Percentiles rank a stretch among this genome's conserved stretches.
Evolutionary conservation across 2,113 vertebrate genomes (phyloP).

Genomic region (Campylomormyrus tamandua): DNA sequence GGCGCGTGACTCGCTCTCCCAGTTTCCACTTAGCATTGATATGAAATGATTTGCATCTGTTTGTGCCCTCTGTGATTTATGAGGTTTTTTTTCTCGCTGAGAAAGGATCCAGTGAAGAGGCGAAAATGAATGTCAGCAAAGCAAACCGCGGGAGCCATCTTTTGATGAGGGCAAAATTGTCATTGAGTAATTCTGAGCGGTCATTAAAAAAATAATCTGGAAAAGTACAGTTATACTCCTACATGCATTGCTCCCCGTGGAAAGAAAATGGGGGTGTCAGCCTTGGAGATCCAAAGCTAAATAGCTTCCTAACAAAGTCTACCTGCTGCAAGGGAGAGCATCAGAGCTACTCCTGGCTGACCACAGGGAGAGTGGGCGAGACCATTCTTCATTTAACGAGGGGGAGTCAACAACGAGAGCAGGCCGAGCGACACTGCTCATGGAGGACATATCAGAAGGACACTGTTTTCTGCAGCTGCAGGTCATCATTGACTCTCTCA

Average conservation of each 20-base stretch:
- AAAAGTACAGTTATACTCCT: not conserved
- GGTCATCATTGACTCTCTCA: not conserved
- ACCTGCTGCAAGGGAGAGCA: not conserved
- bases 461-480: not conserved
- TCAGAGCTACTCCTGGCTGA: not conserved
- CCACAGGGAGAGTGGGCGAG: not conserved
- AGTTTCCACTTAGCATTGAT: not conserved
- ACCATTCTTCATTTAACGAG: not conserved
- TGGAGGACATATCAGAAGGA: not conserved
- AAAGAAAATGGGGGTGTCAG: not conserved
- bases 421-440: not conserved
- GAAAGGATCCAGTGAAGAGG: not conserved
- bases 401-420: not conserved
- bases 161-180: not conserved
- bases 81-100: not conserved
- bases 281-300: not conserved
- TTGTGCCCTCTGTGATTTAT: not conserved
- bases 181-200: not conserved
- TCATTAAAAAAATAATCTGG: not conserved
- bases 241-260: not conserved
- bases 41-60: conserved; percentile 9
- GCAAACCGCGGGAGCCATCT: not conserved
- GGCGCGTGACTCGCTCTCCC: not conserved
- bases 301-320: not conserved
- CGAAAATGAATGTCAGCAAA: not conserved